Base-by-base conservation (phyloP, 2,113 vertebrate genomes). In the Egretta garzetta region DNA sequence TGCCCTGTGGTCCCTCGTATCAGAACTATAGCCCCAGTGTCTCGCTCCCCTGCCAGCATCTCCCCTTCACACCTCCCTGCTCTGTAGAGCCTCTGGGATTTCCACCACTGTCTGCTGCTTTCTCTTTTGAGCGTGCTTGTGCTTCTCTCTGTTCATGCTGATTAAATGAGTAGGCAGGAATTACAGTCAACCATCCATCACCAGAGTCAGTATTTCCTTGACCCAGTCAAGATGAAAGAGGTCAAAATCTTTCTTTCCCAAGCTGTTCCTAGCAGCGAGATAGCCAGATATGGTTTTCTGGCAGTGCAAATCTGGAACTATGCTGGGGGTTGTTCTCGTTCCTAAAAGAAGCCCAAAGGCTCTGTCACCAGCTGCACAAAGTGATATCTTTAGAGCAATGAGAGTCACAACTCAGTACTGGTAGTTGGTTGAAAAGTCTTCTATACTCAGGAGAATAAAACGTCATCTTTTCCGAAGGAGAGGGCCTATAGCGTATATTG, bases 101-200 rank as follows among this genome's bases (percentile, higher is more conserved):
- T 66, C 73, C 80, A 81, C 13, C 83, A 23, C 49, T 85, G 85
- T 70, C 64, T 82, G 73, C 86, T 81, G 55, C 82, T 49, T 70
- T 63, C 64, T 90, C 43, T 47, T 39, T 55, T 11, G 91, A 94
- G 90, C 86, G 49, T 76, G 86, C 80, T 79, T 10, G 0, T 41
- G 70, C 79, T 90, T 55, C 73, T 75, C 63, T 63, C 90, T 89
- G 72, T 14, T 91, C 77, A 23, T 1, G 0, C 62, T 91, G 93
- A 94, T 96, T 64, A 93, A 96, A 94, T 83, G 91, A 85, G 87
- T 72, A 80, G 95, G 88, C 80, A 85, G 90, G 91, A 96, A 79
- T 94, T 90, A 93, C 89, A 95, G 80, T 75, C 93, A 89, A 35
- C 81, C 84, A 91, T 95, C 95, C 93, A 87, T 96, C 93, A 94